Conservation (phyloP, 2,797 vertebrate species). For the Enteromius thamalakanensis region DNA sequence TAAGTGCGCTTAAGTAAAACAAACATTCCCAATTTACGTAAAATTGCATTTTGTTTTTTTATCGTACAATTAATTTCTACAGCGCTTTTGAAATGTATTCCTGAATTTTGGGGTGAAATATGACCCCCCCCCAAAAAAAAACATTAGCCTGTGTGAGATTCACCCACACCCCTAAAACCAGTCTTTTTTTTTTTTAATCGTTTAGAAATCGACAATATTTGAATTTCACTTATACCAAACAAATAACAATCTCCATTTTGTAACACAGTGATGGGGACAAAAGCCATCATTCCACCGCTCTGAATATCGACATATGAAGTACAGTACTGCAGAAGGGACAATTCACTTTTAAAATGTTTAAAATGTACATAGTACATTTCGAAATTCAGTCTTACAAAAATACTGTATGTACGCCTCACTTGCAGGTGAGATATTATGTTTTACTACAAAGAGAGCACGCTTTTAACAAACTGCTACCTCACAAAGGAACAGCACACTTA, state of each 20-base stretch:
- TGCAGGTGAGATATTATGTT: constrained; percentile 49
- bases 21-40: not conserved
- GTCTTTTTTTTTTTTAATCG: not conserved
- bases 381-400: constrained; percentile 76
- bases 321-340: constrained; percentile 60
- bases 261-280: constrained; percentile 55
- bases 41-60: not conserved
- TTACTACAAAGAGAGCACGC: constrained; percentile 58
- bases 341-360: constrained; percentile 53
- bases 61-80: not conserved
- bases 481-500: constrained; percentile 78
- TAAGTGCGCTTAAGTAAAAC: not conserved
- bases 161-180: constrained; percentile 21
- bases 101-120: not conserved
- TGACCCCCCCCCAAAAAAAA: not conserved
- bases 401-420: constrained; percentile 73
- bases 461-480: constrained; percentile 66
- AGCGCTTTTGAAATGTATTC: not conserved
- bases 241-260: constrained; percentile 49
- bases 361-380: constrained; percentile 73
- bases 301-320: constrained; percentile 51
- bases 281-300: constrained; percentile 30
- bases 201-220: constrained; percentile 42
- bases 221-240: constrained; percentile 27
- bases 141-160: not conserved